Conservation (phyloP, 2,888 invertebrate genomes). For the Zhengitettix transpicula region DNA sequence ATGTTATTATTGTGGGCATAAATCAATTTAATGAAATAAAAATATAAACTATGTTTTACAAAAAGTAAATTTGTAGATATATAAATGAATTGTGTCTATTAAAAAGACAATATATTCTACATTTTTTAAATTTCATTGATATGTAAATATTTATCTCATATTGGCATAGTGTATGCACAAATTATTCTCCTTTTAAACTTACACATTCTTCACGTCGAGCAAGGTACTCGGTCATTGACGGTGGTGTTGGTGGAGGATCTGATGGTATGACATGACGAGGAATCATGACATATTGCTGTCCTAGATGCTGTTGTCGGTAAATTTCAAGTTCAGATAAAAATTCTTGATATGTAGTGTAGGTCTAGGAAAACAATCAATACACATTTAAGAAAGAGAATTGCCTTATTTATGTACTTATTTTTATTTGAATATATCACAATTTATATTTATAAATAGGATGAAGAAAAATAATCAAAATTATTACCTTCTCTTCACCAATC, state of each 20-base stretch:
- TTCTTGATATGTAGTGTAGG: slow-evolving; percentile 51
- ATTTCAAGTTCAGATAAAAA: slow-evolving; percentile 22
- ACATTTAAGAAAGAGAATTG: neutral
- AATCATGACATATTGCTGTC: no score
- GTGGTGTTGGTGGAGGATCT: neutral
- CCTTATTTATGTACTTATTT: neutral
- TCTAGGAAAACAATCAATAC: slow-evolving; percentile 19
- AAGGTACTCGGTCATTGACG: neutral
- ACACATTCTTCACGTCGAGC: neutral
- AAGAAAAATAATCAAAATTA: neutral
- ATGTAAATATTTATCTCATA: no score
- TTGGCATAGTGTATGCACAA: no score
- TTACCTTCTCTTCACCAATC: slow-evolving; percentile 23
- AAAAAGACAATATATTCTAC: no score
- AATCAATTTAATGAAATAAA: no score
- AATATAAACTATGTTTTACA: no score
- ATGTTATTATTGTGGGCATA: no score
- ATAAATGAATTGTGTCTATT: no score
- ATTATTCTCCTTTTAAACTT: no score
- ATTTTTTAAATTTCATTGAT: no score
- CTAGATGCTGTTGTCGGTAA: neutral
- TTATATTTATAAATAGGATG: neutral
- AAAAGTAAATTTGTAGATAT: no score
- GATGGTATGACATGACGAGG: neutral
- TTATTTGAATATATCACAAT: neutral